Base-by-base conservation (phyloP, 2,113 vertebrate species). In the Dendrocopos noguchii region DNA sequence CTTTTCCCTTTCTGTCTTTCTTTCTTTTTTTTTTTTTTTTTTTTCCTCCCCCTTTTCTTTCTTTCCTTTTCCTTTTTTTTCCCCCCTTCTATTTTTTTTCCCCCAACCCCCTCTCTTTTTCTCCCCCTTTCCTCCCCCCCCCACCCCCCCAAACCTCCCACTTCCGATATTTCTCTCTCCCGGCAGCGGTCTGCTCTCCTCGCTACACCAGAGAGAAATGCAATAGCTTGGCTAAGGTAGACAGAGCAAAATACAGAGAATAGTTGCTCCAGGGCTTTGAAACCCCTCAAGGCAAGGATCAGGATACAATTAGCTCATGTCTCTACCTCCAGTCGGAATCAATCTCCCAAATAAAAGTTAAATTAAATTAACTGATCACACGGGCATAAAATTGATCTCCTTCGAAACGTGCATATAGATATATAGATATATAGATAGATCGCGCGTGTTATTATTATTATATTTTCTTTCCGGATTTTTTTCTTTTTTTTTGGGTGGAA, bases 281-380 rank as follows among this genome's bases (percentile, higher is more conserved):
- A 99, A 99, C 98, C 99, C 99, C 99, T 99, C 98, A 98, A 99
- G 99, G 99, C 99, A 99, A 98, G 99, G 99, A 99, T 99, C 99
- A 99, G 99, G 99, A 99, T 99, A 99, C 99, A 99, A 99, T 99
- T 99, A 99, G 99, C 99, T 99, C 99, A 98, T 99, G 98, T 98
- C 98, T 99, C 98, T 99, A 98, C 98, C 98, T 98, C 98, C 97
- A 98, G 98, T 98, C 98, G 98, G 97, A 98, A 99, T 98, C 98
- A 98, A 99, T 99, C 98, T 98, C 97, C 98, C 97, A 98, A 98
- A 98, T 98, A 98, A 98, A 98, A 98, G 98, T 98, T 98, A 97
- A 97, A 98, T 98, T 98, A 98, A 98, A 98, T 98, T 98, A 98
- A 97, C 97, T 96, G 98, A 98, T 98, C 98, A 96, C 98, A 97